Evolutionary conservation across 1,140 invertebrate species (phyloP).

Genomic region (Drosophila takahashii): DNA sequence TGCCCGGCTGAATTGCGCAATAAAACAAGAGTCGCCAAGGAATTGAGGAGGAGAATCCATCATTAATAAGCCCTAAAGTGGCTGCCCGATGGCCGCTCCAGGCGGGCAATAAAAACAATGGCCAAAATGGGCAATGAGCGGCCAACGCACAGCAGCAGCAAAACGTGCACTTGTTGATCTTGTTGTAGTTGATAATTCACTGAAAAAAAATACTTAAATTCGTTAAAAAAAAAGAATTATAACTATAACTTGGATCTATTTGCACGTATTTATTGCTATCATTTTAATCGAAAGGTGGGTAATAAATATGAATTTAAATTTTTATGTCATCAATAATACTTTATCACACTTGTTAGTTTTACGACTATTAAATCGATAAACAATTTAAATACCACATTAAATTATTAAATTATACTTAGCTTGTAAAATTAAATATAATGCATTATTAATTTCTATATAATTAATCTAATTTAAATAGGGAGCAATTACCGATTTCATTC

Average conservation of each 20-base stretch:
- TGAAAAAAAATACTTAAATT: neutral
- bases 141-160: conserved; percentile 45
- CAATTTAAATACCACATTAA: too few relatives aligned
- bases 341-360: too few relatives aligned
- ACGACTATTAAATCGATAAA: too few relatives aligned
- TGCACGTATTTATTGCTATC: too few relatives aligned
- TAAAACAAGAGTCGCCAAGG: conserved; percentile 60
- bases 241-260: neutral
- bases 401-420: too few relatives aligned
- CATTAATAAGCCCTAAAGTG: conserved; percentile 83
- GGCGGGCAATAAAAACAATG: conserved; percentile 80
- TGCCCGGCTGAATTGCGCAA: conserved; percentile 63
- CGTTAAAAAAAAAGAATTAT: neutral
- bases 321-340: too few relatives aligned
- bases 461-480: too few relatives aligned
- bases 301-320: too few relatives aligned
- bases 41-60: conserved; percentile 82
- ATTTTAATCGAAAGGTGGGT: too few relatives aligned
- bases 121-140: conserved; percentile 74
- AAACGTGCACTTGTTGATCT: conserved; percentile 62
- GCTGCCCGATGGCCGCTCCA: conserved; percentile 63
- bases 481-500: too few relatives aligned
- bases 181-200: conserved; percentile 37
- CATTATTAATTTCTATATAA: too few relatives aligned
- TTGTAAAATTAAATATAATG: too few relatives aligned